A percentile compares a stretch with the other conserved stretches of the same genome.
Conservation (phyloP, 2,888 invertebrate genomes). For the Caenorhabditis drosophilae region DNA sequence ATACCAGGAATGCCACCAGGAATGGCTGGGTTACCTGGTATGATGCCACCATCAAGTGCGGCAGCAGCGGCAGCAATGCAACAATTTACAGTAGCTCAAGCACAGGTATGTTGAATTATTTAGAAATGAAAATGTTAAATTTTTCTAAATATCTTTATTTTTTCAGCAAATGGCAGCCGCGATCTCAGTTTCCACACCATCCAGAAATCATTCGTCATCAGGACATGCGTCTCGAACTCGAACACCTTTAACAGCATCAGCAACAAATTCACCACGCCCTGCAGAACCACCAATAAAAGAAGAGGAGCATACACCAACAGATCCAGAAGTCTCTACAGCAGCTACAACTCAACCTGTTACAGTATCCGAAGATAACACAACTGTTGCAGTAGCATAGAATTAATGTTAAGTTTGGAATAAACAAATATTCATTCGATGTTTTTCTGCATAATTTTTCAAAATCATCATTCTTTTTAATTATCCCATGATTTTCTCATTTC, state of each 20-base stretch:
- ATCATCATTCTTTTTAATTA: not conserved
- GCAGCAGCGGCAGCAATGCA: conserved; percentile 22
- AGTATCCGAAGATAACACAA: conserved; percentile 31
- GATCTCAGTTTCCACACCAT: conserved; percentile 38
- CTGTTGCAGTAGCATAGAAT: conserved; percentile 39
- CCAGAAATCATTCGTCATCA: conserved; percentile 37
- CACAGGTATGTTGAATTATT: too few species aligned
- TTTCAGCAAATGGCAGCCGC: conserved; percentile 28
- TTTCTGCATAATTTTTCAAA: not conserved
- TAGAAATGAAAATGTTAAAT: not conserved
- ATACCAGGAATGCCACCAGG: conserved; percentile 33
- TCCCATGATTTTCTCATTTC: not conserved
- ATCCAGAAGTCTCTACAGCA: conserved; percentile 5
- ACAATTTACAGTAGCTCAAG: conserved; percentile 11
- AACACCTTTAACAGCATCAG: conserved; percentile 39
- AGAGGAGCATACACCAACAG: conserved; percentile 10
- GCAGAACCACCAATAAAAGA: conserved; percentile 2
- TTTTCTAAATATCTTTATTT: not conserved
- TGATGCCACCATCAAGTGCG: conserved; percentile 23
- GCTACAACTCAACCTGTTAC: conserved; percentile 9
- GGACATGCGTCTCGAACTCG: conserved; percentile 39
- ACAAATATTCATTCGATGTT: not conserved
- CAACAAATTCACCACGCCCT: conserved; percentile 42
- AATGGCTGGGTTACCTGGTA: conserved; percentile 37
- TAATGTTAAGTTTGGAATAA: too few species aligned